phyloP scores from a whole-genome alignment of 2,797 vertebrate genomes.

The Limnodromus scolopaceus region DNA sequence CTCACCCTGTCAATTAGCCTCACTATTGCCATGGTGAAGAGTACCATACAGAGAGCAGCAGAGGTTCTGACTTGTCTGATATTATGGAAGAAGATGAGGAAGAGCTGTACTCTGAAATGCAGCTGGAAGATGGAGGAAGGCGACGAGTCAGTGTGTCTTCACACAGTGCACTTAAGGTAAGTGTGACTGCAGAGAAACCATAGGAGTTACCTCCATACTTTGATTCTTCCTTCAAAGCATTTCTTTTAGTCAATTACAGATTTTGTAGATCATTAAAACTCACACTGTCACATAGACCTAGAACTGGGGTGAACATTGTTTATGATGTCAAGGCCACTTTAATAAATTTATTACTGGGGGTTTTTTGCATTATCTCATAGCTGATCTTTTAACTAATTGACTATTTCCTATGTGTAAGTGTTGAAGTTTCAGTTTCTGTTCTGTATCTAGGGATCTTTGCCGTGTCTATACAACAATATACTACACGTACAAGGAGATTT shows the following conservation, averaged over 20 bases:
- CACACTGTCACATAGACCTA: fast-evolving
- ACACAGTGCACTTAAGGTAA: slow-evolving; percentile 95
- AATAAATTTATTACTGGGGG: background rate
- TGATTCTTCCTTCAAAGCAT: background rate
- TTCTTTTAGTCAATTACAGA: background rate
- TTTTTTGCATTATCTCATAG: background rate
- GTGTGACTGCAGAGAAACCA: background rate
- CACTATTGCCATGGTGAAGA: slow-evolving; percentile 93
- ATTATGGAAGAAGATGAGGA: slow-evolving; percentile 99
- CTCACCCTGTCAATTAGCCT: slow-evolving; percentile 61
- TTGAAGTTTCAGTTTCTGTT: background rate
- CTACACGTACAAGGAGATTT: background rate
- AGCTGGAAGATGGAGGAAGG: slow-evolving; percentile 92
- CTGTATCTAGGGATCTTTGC: background rate
- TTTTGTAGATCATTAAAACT: background rate
- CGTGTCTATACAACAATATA: background rate
- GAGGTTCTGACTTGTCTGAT: slow-evolving; percentile 96
- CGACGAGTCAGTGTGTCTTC: slow-evolving; percentile 88
- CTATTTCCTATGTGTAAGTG: fast-evolving
- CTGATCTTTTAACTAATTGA: background rate
- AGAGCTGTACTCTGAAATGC: slow-evolving; percentile 97
- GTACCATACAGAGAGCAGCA: slow-evolving; percentile 96
- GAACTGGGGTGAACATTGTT: background rate
- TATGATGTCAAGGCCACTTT: background rate
- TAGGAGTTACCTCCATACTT: background rate